Evolutionary conservation across 2,797 vertebrate genomes (phyloP), one percentile per base, ranked within the genome.

Genomic region (Lophius americanus): DNA sequence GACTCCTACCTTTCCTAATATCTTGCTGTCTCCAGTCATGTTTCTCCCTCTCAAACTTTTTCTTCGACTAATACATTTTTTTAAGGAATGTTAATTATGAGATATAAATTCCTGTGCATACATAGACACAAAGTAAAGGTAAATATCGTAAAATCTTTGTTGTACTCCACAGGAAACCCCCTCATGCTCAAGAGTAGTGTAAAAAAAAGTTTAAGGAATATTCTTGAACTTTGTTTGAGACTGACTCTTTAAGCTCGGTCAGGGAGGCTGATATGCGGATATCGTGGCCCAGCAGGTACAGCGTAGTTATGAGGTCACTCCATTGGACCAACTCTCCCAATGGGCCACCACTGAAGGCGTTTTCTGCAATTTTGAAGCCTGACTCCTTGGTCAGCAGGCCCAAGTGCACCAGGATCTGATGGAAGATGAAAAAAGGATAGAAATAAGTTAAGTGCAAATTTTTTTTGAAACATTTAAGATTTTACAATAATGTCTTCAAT

Each of bases 241-340:
- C 97, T 98, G 92, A 99, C 98, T 99, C 98, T 92, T 99, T 99
- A 68, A 99, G 96, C 91, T 99, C 98, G 44, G 96, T 96, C 89
- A 99, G 92, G 54, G 98, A 99, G 79, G 97, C 96, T 1, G 98
- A 99, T 93, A 99, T 97, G 91, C 96, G 95, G 73, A 99, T 95
- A 82, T 99, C 96, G 73, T 99, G 98, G 78, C 98, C 98, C 88
- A 99, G 93, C 89, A 99, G 95, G 93, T 99, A 99, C 62, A 99
- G 94, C 64, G 98, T 96, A 87, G 98, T 98, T 87, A 99, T 99
- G 91, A 99, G 95, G 90, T 99, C 98, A 83, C 98, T 99, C 98
- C 98, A 99, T 85, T 99, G 98, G 75, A 99, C 97, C 92, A 99
- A 90, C 91, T 99, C 98, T 11, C 98, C 98, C 75, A 99, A 88